Percentiles rank a stretch among this genome's conserved stretches.
phyloP scores from a whole-genome alignment of 1,140 invertebrate genomes.

The Dinothrombium tinctorium region DNA sequence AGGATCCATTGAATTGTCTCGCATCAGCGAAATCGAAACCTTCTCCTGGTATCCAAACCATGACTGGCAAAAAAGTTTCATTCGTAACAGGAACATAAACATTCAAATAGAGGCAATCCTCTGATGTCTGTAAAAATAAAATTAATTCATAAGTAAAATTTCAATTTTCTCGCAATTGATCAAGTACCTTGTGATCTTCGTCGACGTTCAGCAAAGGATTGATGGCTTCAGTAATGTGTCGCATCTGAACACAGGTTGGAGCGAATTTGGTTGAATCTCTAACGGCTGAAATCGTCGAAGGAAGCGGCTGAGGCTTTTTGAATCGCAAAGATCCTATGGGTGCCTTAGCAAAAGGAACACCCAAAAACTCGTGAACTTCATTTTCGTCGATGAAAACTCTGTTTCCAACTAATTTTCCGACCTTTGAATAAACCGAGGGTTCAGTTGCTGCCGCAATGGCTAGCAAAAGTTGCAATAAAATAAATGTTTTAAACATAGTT shows the following conservation, averaged over 20 bases:
- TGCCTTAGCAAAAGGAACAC: slow-evolving; percentile 79
- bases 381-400: too few species aligned
- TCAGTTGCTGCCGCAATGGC: too few species aligned
- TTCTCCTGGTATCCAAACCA: slow-evolving; percentile 20
- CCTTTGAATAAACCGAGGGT: too few species aligned
- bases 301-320: slow-evolving; percentile 36
- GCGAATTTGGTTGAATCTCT: slow-evolving; percentile 7
- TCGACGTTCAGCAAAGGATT: slow-evolving; percentile 12
- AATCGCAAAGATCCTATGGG: slow-evolving; percentile 63
- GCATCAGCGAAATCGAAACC: slow-evolving; percentile 17
- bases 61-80: slow-evolving; percentile 14
- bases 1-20: slow-evolving; percentile 6
- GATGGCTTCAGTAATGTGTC: slow-evolving; percentile 13
- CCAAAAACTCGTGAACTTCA: slow-evolving; percentile 57
- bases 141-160: background rate
- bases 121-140: slow-evolving; percentile 5
- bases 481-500: too few species aligned
- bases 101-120: slow-evolving; percentile 19
- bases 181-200: slow-evolving; percentile 3
- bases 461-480: too few species aligned
- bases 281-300: background rate
- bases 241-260: slow-evolving; percentile 16
- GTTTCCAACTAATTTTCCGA: too few species aligned
- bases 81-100: slow-evolving; percentile 9
- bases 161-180: background rate